These are phyloP conservation scores for Bacillus rossius DNA, from an alignment of 1,140 invertebrate genomes.

Conservation along the genomic window DNA sequence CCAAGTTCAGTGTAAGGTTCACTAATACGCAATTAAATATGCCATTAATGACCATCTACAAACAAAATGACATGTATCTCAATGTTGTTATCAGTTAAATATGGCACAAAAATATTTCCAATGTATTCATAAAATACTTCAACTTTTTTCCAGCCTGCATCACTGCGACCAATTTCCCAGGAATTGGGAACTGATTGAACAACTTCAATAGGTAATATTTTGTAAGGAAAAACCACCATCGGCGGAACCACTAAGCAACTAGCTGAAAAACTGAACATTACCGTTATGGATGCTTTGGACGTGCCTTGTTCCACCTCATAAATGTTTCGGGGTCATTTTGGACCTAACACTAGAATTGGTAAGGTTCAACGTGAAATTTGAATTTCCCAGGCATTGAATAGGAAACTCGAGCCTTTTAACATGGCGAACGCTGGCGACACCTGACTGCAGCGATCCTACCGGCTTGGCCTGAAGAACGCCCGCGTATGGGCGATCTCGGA, in stretches of 20 bases:
- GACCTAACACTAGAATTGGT: constrained; percentile 22
- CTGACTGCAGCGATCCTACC: too few relatives aligned
- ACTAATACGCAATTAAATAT: neutral
- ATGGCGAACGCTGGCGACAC: too few relatives aligned
- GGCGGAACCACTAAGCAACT: constrained; percentile 24
- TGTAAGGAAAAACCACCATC: constrained; percentile 31
- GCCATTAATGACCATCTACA: neutral
- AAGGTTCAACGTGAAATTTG: too few relatives aligned
- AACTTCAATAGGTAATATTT: constrained; percentile 25
- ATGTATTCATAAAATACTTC: constrained; percentile 1
- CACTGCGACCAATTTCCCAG: neutral
- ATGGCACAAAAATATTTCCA: neutral
- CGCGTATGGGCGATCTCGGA: too few relatives aligned
- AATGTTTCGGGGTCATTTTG: constrained; percentile 33
- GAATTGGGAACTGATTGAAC: neutral
- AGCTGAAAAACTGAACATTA: constrained; percentile 31
- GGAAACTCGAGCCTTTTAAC: too few relatives aligned
- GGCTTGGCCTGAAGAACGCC: too few relatives aligned
- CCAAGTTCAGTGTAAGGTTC: too few relatives aligned
- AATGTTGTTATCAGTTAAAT: neutral
- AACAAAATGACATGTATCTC: neutral
- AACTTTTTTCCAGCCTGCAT: neutral
- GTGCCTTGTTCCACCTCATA: constrained; percentile 30
- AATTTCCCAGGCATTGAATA: too few relatives aligned
- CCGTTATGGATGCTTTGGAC: constrained; percentile 33